Percentiles rank a stretch among this genome's conserved stretches.
phyloP scores from a whole-genome alignment of 2,113 vertebrate species.

The Sterna hirundo region DNA sequence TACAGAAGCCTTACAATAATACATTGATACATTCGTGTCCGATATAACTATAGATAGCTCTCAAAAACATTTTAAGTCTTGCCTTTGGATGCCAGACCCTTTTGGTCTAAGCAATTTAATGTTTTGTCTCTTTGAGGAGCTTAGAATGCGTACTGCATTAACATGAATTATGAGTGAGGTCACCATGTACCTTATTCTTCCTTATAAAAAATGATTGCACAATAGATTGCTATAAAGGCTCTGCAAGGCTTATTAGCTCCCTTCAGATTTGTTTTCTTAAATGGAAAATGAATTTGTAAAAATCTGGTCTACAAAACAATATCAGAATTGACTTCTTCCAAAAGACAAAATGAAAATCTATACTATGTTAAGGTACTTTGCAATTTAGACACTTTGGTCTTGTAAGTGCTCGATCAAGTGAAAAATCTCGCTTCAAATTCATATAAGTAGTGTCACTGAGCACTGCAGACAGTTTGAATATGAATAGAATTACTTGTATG shows the following conservation, averaged over 20 bases:
- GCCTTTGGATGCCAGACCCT: neutral
- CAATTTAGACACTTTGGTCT: neutral
- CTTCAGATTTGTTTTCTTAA: constrained; percentile 37
- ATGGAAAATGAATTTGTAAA: constrained; percentile 52
- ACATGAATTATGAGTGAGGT: constrained; percentile 47
- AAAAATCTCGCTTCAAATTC: neutral
- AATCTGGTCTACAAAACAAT: constrained; percentile 19
- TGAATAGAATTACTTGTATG: neutral
- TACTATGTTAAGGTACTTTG: neutral
- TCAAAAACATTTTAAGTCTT: constrained; percentile 47
- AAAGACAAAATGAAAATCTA: constrained; percentile 23
- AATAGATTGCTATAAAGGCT: neutral
- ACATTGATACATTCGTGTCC: constrained; percentile 21
- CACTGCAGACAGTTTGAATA: neutral
- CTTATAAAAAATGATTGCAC: constrained; percentile 27
- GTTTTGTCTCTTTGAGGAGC: constrained; percentile 8
- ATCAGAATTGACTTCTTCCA: neutral
- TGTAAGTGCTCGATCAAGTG: neutral
- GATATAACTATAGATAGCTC: constrained; percentile 27
- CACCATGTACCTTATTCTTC: constrained; percentile 4
- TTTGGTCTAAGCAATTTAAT: constrained; percentile 1
- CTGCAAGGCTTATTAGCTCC: neutral
- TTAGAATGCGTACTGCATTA: constrained; percentile 45
- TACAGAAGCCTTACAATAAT: neutral
- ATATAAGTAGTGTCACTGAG: neutral